phyloP scores from a whole-genome alignment of 1,140 invertebrate genomes.

The Drosophila melanogaster region DNA sequence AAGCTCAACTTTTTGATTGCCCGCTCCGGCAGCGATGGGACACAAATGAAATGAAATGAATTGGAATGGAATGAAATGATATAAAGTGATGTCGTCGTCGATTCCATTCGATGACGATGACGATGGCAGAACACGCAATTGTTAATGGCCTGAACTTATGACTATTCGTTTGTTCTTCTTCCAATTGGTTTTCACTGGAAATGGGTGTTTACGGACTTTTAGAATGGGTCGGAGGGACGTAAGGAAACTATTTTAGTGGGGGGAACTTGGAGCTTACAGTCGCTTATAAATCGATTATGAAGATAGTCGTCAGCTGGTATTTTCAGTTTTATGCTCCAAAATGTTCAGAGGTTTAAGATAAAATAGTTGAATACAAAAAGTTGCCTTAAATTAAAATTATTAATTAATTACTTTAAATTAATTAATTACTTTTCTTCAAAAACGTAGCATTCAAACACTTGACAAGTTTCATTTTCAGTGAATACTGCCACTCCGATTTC shows the following conservation, averaged over 20 bases:
- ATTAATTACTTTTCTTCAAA: not conserved
- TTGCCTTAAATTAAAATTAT: no score
- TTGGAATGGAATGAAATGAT: no score
- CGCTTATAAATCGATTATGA: conserved; percentile 43
- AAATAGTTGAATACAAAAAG: not conserved
- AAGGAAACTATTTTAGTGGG: not conserved
- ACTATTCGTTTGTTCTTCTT: conserved; percentile 34
- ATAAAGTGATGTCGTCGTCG: conserved; percentile 36
- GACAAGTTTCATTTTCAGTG: not conserved
- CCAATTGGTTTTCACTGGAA: conserved; percentile 35
- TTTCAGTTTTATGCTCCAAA: not conserved
- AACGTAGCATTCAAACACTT: not conserved
- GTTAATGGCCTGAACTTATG: conserved; percentile 49
- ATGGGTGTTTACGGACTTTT: not conserved
- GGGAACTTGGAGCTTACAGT: not conserved
- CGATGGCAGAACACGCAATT: conserved; percentile 46
- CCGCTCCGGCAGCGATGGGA: conserved; percentile 25
- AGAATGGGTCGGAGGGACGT: conserved; percentile 15
- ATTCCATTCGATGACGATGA: conserved; percentile 42
- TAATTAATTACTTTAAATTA: no score
- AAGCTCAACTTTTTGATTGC: conserved; percentile 64
- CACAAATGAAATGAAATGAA: conserved; percentile 11
- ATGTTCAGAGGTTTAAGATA: not conserved
- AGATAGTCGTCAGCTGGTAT: conserved; percentile 26
- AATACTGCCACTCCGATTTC: not conserved